phyloP scores from a whole-genome alignment of 1,140 invertebrate genomes.

The Lycorma delicatula region DNA sequence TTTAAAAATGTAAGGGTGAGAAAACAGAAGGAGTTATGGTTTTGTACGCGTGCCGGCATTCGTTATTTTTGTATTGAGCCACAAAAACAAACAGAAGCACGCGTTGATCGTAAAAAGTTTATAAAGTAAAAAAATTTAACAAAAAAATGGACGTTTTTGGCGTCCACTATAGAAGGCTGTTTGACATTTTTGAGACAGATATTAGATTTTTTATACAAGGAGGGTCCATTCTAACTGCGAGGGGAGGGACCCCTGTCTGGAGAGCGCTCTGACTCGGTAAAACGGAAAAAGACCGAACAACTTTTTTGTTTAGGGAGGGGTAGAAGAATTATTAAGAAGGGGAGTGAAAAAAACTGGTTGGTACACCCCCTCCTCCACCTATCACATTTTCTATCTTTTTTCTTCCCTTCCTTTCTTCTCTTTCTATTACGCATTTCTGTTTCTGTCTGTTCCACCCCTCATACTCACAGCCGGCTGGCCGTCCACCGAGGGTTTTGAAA shows the following conservation, averaged over 20 bases:
- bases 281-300: conserved; percentile 12
- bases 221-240: too few relatives aligned
- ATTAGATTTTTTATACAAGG: conserved; percentile 12
- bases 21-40: too few relatives aligned
- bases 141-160: conserved; percentile 13
- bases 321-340: neutral
- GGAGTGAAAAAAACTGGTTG: conserved; percentile 11
- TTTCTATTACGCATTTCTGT: too few relatives aligned
- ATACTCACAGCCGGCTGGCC: too few relatives aligned
- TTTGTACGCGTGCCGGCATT: too few relatives aligned
- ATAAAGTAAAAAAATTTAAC: conserved; percentile 6
- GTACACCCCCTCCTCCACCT: neutral
- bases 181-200: conserved; percentile 19
- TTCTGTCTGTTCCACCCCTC: too few relatives aligned
- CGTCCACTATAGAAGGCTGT: neutral
- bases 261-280: conserved; percentile 3
- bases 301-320: conserved; percentile 11
- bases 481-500: too few relatives aligned
- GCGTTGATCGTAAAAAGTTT: conserved; percentile 3
- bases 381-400: conserved; percentile 1
- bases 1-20: too few relatives aligned
- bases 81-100: conserved; percentile 11
- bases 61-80: neutral
- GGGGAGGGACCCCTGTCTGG: neutral
- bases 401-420: too few relatives aligned